Base-by-base conservation (phyloP, 2,113 vertebrate genomes). In the Verasper variegatus region DNA sequence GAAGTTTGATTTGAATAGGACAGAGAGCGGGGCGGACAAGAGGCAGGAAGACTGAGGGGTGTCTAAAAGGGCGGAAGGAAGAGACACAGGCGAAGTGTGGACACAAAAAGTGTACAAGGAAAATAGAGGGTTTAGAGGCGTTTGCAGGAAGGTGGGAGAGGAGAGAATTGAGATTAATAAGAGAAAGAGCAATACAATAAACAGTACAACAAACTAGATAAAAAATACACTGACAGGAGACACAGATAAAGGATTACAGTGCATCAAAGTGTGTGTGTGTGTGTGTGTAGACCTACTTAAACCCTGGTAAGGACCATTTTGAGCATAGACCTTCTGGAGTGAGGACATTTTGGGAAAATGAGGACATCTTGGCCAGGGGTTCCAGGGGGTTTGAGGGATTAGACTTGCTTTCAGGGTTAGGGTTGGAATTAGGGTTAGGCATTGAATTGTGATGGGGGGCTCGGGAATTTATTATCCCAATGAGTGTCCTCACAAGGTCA, bases 1-100 rank as follows among this genome's bases (percentile, higher is more conserved):
- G 59, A 85, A 54, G 80, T 68, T 61, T 80, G 69, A 68, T 26
- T 72, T 70, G 67, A 81, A 74, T 3, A n/a, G 49, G 18, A 81
- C 31, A 58, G 20, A 78, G 27, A 55, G 26, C 56, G 63, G 59
- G 58, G 27, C 70, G 65, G 63, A 68, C 71, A 52, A 18, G 35
- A 79, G 52, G 71, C 56, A 74, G 78, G 67, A 78, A 61, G 72
- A 72, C 61, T 3, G 52, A 68, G 9, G 59, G 26, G 59, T 10
- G 68, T 26, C 58, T 58, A 60, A 58, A 66, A 26, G 21, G 57
- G 31, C 9, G 54, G 20, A 71, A 78, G 42, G 26, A 75, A 8
- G 59, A 57, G 59, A 51, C 18, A 27, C 49, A 67, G 45, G 47
- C 52, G 58, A 62, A 47, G 65, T 3, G 23, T 18, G 47, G 11